Evolutionary conservation across 2,113 vertebrate species (phyloP).

Genomic region (Dinomys branickii): DNA sequence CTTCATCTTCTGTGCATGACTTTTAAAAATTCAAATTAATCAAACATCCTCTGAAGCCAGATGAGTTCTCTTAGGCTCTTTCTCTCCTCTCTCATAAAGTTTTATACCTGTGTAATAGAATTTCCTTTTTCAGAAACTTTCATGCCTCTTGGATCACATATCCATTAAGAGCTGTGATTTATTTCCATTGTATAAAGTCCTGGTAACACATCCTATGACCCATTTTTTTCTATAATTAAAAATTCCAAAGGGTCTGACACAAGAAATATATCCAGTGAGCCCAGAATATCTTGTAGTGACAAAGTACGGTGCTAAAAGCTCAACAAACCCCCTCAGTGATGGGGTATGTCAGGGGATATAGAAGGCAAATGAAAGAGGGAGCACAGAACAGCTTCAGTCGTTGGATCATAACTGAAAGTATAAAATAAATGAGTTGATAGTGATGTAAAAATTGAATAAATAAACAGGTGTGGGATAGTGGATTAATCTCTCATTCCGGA

Average conservation of each 20-base stretch:
- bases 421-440: not conserved
- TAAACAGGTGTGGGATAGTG: not conserved
- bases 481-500: not conserved
- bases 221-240: not conserved
- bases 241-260: not conserved
- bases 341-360: not conserved
- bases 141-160: not conserved
- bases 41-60: constrained; percentile 17
- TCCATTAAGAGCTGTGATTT: not conserved
- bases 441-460: not conserved
- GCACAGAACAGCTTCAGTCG: not conserved
- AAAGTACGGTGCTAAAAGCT: not conserved
- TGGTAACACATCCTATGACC: not conserved
- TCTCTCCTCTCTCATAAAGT: not conserved
- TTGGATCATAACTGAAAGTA: not conserved
- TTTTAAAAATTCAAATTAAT: constrained; percentile 57
- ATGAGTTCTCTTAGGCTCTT: not conserved
- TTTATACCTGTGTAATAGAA: not conserved
- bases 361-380: not conserved
- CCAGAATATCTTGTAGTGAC: not conserved
- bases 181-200: not conserved
- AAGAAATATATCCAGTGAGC: not conserved
- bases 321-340: not conserved
- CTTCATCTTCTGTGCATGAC: not conserved
- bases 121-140: constrained; percentile 25